phyloP scores from a whole-genome alignment of 2,113 vertebrate species.

The Saimiri boliviensis region DNA sequence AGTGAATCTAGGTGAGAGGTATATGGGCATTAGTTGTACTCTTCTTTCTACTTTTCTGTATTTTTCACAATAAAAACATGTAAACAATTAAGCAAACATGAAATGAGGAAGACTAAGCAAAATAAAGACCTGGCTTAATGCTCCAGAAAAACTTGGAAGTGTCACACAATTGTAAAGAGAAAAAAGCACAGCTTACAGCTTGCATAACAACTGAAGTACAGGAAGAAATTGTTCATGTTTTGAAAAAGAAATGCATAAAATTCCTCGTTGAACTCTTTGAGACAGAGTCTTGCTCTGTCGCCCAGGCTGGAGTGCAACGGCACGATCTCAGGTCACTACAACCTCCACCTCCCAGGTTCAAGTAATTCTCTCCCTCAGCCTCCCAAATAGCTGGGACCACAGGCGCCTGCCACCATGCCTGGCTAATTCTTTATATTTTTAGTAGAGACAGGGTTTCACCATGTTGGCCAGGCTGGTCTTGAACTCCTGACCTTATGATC shows the following conservation, averaged over 20 bases:
- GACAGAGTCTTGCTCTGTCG: too few relatives aligned
- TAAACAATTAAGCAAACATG: background rate
- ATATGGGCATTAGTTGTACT: fast-evolving
- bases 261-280: too few relatives aligned
- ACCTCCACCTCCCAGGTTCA: too few relatives aligned
- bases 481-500: too few relatives aligned
- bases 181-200: fast-evolving
- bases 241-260: background rate
- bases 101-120: background rate
- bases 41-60: background rate
- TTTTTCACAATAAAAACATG: background rate
- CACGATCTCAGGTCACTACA: too few relatives aligned
- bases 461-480: too few relatives aligned
- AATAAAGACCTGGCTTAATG: background rate
- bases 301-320: too few relatives aligned
- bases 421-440: too few relatives aligned
- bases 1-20: background rate
- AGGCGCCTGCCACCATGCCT: too few relatives aligned
- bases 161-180: fast-evolving
- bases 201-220: fast-evolving
- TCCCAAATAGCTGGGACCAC: too few relatives aligned
- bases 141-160: background rate
- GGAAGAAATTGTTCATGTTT: fast-evolving
- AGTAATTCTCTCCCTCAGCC: too few relatives aligned
- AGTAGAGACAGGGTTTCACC: too few relatives aligned